Percentiles rank a stretch among this genome's conserved stretches.
Conservation (phyloP, 2,888 invertebrate genomes). For the Troglohyphantes excavatus region DNA sequence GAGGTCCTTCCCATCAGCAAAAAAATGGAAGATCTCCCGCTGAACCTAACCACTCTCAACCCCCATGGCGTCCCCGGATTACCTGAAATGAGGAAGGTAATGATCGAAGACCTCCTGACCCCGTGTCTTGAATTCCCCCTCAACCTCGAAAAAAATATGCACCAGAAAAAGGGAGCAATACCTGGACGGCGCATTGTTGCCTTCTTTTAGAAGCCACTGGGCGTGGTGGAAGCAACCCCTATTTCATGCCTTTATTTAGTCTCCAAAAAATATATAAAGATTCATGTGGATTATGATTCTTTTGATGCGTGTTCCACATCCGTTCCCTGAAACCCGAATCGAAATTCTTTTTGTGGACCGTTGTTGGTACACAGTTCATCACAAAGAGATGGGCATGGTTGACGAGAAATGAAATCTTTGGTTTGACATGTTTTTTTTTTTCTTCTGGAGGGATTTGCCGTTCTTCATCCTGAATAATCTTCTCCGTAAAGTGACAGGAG, state of each 20-base stretch:
- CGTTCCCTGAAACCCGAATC: constrained; percentile 23
- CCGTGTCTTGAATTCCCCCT: not conserved
- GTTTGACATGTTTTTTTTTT: not conserved
- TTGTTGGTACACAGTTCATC: not conserved
- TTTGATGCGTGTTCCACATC: constrained; percentile 44
- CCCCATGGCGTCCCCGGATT: constrained; percentile 56
- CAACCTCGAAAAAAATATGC: not conserved
- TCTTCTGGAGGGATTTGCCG: not conserved
- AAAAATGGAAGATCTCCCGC: constrained; percentile 3
- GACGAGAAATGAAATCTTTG: not conserved
- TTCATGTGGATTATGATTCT: constrained; percentile 40
- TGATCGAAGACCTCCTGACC: constrained; percentile 65
- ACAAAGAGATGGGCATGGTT: not conserved
- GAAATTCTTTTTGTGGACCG: constrained; percentile 1
- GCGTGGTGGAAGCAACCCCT: not conserved
- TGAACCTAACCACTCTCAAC: constrained; percentile 42
- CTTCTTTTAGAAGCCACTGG: constrained; percentile 22
- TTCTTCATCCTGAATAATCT: not conserved
- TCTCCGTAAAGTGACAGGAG: not conserved
- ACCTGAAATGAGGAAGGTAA: constrained; percentile 71
- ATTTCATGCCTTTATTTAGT: constrained; percentile 21
- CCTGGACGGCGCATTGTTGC: constrained; percentile 2
- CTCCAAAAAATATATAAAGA: constrained; percentile 7
- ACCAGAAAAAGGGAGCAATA: constrained; percentile 35
- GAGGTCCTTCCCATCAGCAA: not conserved